These are phyloP conservation scores for Stomatorhinus walkeri DNA, from an alignment of 2,797 vertebrate genomes.

Conservation along the genomic window DNA sequence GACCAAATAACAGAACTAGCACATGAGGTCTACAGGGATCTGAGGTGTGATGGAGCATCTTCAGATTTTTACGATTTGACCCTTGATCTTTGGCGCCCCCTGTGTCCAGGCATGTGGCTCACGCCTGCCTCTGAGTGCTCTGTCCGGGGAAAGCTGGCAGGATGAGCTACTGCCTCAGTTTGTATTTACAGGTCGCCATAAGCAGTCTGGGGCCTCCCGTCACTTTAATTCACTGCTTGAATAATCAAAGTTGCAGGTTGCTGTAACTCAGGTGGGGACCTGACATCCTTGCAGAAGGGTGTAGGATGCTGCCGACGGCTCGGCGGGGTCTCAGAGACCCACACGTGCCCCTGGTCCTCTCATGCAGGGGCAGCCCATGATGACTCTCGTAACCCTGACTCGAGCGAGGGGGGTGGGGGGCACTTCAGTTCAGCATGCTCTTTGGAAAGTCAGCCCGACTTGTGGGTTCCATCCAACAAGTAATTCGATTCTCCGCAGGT, in stretches of 20 bases:
- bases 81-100: background rate
- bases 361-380: background rate
- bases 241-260: background rate
- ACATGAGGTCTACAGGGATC: background rate
- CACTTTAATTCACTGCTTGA: background rate
- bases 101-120: background rate
- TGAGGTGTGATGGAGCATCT: background rate
- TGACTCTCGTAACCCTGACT: background rate
- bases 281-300: background rate
- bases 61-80: background rate
- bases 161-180: background rate
- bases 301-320: background rate
- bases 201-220: background rate
- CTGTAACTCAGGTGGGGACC: background rate
- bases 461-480: background rate
- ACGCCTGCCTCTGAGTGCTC: background rate
- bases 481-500: background rate
- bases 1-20: background rate
- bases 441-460: background rate
- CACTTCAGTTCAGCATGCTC: background rate
- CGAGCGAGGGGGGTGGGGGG: background rate
- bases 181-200: background rate
- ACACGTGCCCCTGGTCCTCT: background rate
- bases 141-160: background rate
- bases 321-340: background rate